These are phyloP conservation scores for Brachionus rotundiformis DNA, from an alignment of 1,140 invertebrate species.

Conservation along the genomic window DNA sequence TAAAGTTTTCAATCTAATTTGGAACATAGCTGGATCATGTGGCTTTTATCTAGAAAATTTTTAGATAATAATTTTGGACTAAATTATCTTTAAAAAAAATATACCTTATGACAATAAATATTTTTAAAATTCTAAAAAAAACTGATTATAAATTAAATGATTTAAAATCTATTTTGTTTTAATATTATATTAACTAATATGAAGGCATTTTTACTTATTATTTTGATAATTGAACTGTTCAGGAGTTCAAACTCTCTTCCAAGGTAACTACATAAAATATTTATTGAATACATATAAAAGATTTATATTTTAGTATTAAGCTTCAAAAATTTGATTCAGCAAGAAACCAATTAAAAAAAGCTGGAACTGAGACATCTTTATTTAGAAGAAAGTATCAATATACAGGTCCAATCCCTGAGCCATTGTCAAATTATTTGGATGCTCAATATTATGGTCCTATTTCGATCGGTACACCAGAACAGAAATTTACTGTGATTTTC, in stretches of 20 bases:
- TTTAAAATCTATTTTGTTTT: no score
- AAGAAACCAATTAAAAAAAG: conserved; percentile 17
- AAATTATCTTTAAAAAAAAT: neutral
- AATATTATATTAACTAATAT: neutral
- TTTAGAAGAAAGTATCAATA: conserved; percentile 45
- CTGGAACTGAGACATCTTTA: neutral
- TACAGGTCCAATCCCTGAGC: neutral
- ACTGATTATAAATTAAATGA: neutral
- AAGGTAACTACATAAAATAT: neutral
- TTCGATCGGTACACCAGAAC: conserved; percentile 84
- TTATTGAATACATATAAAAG: no score
- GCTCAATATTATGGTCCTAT: conserved; percentile 97
- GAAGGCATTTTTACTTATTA: neutral
- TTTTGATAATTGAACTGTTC: neutral
- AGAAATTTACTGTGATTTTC: conserved; percentile 92
- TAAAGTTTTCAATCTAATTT: neutral
- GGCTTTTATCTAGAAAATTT: neutral
- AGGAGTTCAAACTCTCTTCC: neutral
- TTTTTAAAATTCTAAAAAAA: neutral
- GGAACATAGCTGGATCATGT: neutral
- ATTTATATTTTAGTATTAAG: conserved; percentile 47
- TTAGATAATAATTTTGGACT: neutral
- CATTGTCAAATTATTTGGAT: conserved; percentile 47
- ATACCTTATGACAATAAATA: neutral
- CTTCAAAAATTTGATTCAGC: conserved; percentile 32